Evolutionary conservation across 2,797 vertebrate genomes (phyloP), one percentile per base, ranked within the genome.

Genomic region (Toxotes lorentzi): DNA sequence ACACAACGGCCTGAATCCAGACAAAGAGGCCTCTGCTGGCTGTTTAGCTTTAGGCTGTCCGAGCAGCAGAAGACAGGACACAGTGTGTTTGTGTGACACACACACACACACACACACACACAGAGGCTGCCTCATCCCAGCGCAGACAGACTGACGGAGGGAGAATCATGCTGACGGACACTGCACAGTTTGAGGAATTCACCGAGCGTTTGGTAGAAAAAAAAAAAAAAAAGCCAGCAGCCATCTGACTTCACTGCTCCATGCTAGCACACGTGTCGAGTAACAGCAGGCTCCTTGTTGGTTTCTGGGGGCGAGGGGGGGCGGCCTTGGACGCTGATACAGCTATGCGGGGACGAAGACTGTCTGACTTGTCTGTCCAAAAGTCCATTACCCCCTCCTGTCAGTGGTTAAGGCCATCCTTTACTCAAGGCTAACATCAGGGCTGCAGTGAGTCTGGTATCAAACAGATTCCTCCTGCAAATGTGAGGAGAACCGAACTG

Each of bases 11-110:
- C 58, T 38, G 38, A 35, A 59, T 24, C 24, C 50, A 63, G 59
- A 91, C 88, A 87, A 80, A 83, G 81, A 71, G 40, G 57, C 8
- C 41, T 60, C 56, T 61, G 74, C 66, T 62, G 43, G 32, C 34
- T 24, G 27, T 58, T 40, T 19, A 41, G 47, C 40, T 53, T 30
- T 5, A 32, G 64, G 63, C 47, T 50, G 47, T 50, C 47, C 8
- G 7, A 58, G 65, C 32, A 61, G 40, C 57, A 79, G 69, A 13
- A 61, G 45, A 56, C 34, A 64, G 43, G 5, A 45, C 43, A 73
- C 23, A 21, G 35, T 14, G 54, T 38, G 45, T 53, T 21, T 45
- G 53, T 66, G 58, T 43, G 21, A 24, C 35, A 24, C 54, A 12
- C 10, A 34, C 68, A n/a, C 40, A 41, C 12, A 13, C 40, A 41